Conservation (phyloP, 1,140 invertebrate genomes). For the Drosophila pruinosa region DNA sequence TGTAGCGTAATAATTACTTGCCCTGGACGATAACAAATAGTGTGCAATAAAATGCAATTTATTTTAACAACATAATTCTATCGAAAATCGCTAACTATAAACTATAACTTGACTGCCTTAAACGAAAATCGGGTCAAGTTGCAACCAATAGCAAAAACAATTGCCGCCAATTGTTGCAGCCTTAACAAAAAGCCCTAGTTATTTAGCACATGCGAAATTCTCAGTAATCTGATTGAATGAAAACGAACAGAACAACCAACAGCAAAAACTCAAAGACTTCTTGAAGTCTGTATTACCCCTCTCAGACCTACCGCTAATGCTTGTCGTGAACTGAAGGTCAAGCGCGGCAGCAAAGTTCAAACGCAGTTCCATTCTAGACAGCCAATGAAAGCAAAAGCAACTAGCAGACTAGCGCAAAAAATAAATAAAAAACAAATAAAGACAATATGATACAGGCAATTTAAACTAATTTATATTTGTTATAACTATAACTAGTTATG, state of each 20-base stretch:
- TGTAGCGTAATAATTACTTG: slow-evolving; percentile 47
- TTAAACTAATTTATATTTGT: slow-evolving; percentile 35
- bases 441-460: slow-evolving; percentile 60
- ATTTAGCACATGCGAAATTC: slow-evolving; percentile 79
- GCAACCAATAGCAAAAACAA: slow-evolving; percentile 23
- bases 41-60: slow-evolving; percentile 52
- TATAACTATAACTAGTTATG: slow-evolving; percentile 25
- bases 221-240: slow-evolving; percentile 68
- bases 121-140: slow-evolving; percentile 64
- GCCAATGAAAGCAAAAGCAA: slow-evolving; percentile 63
- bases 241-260: slow-evolving; percentile 21
- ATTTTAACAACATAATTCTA: slow-evolving; percentile 68
- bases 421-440: slow-evolving; percentile 16
- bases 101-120: slow-evolving; percentile 48
- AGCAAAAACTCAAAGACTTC: slow-evolving; percentile 9
- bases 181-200: slow-evolving; percentile 61
- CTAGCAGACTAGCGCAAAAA: background rate
- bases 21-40: slow-evolving; percentile 48
- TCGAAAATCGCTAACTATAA: slow-evolving; percentile 57
- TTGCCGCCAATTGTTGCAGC: slow-evolving; percentile 37
- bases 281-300: background rate
- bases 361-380: slow-evolving; percentile 48
- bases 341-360: slow-evolving; percentile 56
- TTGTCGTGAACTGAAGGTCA: slow-evolving; percentile 54
- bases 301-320: background rate